Conservation (phyloP, 2,888 invertebrate genomes). For the Caenorhabditis imperialis region DNA sequence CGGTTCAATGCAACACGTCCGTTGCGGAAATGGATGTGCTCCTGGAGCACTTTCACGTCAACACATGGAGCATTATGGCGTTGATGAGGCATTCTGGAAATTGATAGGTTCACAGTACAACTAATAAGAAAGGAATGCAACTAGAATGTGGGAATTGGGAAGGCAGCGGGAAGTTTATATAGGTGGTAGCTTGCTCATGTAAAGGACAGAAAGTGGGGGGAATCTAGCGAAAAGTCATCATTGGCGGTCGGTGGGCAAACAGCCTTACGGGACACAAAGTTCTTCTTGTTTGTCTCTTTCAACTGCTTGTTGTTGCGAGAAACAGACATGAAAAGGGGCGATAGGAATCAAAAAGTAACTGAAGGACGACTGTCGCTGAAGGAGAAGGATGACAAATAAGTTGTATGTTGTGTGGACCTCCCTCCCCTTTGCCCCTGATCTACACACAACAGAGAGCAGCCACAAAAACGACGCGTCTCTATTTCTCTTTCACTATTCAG, state of each 20-base stretch:
- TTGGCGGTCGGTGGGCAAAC: constrained; percentile 28
- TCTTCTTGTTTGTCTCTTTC: constrained; percentile 19
- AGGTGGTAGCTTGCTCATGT: constrained; percentile 10
- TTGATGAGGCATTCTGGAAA: constrained; percentile 35
- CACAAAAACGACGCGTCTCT: too few species aligned
- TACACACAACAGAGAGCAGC: too few species aligned
- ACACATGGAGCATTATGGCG: constrained; percentile 18
- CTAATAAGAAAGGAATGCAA: background rate
- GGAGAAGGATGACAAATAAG: constrained; percentile 34
- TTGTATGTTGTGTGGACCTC: constrained; percentile 14
- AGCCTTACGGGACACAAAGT: constrained; percentile 25
- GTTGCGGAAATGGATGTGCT: constrained; percentile 51
- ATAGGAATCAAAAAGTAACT: constrained; percentile 44
- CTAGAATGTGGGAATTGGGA: background rate
- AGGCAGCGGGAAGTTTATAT: constrained; percentile 12
- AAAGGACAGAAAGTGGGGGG: background rate
- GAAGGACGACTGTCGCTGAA: background rate
- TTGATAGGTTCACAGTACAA: background rate
- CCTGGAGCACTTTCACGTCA: constrained; percentile 38
- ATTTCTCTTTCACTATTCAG: too few species aligned
- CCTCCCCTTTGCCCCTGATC: too few species aligned
- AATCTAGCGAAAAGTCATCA: constrained; percentile 38
- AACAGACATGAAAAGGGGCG: constrained; percentile 1
- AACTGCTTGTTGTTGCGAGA: constrained; percentile 19
- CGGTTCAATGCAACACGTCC: constrained; percentile 57